phyloP scores from a whole-genome alignment of 64 coral and sea anemone genomes.

The Orbicella faveolata region DNA sequence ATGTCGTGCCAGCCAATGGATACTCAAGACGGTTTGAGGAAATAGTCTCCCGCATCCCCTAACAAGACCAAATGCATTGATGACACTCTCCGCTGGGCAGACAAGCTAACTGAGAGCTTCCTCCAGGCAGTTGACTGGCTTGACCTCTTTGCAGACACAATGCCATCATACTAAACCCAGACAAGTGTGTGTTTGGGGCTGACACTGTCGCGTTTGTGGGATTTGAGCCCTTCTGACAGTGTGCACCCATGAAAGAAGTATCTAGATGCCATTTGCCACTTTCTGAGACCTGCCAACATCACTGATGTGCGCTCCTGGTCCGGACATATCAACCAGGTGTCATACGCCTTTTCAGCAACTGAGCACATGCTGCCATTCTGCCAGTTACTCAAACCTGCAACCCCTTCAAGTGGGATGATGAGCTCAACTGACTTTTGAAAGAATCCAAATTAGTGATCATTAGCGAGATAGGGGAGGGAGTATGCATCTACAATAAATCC shows the following conservation, averaged over 20 bases:
- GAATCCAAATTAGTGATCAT: conserved; percentile 60
- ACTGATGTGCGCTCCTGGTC: conserved; percentile 62
- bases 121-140: conserved; percentile 36
- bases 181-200: conserved; percentile 7
- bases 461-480: conserved; percentile 39
- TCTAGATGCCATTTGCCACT: conserved; percentile 35
- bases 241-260: conserved; percentile 44
- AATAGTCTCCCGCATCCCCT: conserved; percentile 38
- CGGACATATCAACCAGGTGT: conserved; percentile 39
- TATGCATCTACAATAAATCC: conserved; percentile 46
- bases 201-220: conserved; percentile 18
- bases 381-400: conserved; percentile 24
- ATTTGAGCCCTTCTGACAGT: conserved; percentile 13
- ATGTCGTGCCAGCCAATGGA: conserved; percentile 40
- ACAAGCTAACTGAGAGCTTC: conserved; percentile 29
- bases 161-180: conserved; percentile 35
- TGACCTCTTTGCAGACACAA: conserved; percentile 15
- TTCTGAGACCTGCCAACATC: conserved; percentile 26
- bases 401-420: conserved; percentile 27
- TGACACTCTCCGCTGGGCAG: conserved; percentile 42
- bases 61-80: conserved; percentile 45
- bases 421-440: conserved; percentile 49
- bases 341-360: conserved; percentile 42
- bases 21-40: conserved; percentile 37
- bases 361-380: conserved; percentile 50